phyloP scores from a whole-genome alignment of 2,797 vertebrate genomes.

The Lemur catta region DNA sequence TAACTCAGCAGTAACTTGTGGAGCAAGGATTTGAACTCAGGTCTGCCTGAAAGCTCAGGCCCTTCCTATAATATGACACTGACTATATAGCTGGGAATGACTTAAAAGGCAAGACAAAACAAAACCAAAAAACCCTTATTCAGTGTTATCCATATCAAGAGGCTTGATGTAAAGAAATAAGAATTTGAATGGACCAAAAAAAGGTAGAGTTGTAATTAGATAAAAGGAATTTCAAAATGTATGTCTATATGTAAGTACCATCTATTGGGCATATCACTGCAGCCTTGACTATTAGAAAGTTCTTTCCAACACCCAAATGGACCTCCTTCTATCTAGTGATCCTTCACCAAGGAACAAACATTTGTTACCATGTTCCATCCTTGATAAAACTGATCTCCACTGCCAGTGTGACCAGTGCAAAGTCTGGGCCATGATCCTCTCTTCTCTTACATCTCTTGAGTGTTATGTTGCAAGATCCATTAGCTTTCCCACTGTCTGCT shows the following conservation, averaged over 20 bases:
- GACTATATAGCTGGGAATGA: background rate
- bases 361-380: background rate
- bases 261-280: background rate
- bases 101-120: background rate
- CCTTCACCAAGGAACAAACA: background rate
- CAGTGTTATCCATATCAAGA: background rate
- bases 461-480: background rate
- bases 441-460: background rate
- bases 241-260: background rate
- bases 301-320: background rate
- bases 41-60: background rate
- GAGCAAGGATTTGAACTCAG: background rate
- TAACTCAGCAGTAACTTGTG: background rate
- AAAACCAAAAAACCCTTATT: background rate
- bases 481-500: background rate
- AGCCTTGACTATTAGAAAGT: background rate
- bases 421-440: background rate
- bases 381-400: background rate
- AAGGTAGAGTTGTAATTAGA: background rate
- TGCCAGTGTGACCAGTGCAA: background rate
- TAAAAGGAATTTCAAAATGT: background rate
- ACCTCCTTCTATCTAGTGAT: background rate
- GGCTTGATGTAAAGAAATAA: background rate
- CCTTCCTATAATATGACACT: background rate
- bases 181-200: background rate